Evolutionary conservation across 2,888 invertebrate genomes (phyloP).

Genomic region (Eremobia ochroleuca): DNA sequence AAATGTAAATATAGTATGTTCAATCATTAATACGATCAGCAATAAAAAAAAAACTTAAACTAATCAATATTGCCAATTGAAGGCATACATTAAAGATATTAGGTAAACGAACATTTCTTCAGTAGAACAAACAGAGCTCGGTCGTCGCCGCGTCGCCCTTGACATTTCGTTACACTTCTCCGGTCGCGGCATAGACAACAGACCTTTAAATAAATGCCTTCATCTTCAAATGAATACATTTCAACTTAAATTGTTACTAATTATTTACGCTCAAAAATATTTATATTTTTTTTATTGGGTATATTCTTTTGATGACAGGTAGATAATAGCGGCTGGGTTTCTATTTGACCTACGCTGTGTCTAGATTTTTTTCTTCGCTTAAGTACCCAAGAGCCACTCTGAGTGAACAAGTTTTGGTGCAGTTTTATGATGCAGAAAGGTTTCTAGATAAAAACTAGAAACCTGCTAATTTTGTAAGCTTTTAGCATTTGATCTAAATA

Average conservation of each 20-base stretch:
- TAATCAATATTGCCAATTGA: slow-evolving; percentile 21
- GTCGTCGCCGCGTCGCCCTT: slow-evolving; percentile 76
- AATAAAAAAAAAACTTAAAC: neutral
- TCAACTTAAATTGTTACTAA: slow-evolving; percentile 59
- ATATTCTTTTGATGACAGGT: slow-evolving; percentile 19
- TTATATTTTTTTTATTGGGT: slow-evolving; percentile 15
- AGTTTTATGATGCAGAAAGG: slow-evolving; percentile 36
- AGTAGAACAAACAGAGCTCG: slow-evolving; percentile 54
- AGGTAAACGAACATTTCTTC: slow-evolving; percentile 63
- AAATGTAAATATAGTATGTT: neutral
- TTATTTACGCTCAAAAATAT: slow-evolving; percentile 42
- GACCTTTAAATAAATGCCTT: slow-evolving; percentile 76
- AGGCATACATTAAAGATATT: slow-evolving; percentile 41
- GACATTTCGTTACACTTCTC: slow-evolving; percentile 84
- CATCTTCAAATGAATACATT: slow-evolving; percentile 70
- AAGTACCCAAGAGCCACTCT: neutral
- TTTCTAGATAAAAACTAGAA: slow-evolving; percentile 31
- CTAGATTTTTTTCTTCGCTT: slow-evolving; percentile 18
- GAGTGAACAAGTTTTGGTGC: slow-evolving; percentile 36
- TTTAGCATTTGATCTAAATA: slow-evolving; percentile 21
- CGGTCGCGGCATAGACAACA: slow-evolving; percentile 72
- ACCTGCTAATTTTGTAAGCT: slow-evolving; percentile 26
- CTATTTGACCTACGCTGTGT: slow-evolving; percentile 29
- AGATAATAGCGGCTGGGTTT: slow-evolving; percentile 18
- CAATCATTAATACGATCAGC: neutral